Conservation (phyloP, 1,140 invertebrate genomes). For the Magallana angulata region DNA sequence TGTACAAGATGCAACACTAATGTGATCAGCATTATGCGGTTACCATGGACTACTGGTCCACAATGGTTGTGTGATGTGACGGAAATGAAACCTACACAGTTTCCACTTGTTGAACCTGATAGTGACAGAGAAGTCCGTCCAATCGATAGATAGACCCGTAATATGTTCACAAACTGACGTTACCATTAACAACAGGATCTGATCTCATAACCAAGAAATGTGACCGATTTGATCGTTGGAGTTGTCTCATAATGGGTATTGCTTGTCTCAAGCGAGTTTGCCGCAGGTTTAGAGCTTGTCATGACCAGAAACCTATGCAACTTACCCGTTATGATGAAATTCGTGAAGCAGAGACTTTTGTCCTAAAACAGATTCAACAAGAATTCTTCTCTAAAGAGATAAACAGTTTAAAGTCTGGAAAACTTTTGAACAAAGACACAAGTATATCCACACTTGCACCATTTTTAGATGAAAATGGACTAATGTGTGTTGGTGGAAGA, state of each 20-base stretch:
- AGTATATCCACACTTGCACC: slow-evolving; percentile 26
- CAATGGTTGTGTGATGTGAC: neutral
- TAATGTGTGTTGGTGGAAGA: slow-evolving; percentile 43
- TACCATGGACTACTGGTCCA: slow-evolving; percentile 9
- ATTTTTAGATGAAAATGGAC: slow-evolving; percentile 21
- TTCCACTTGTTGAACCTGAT: neutral
- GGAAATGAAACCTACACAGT: neutral
- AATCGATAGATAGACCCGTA: neutral
- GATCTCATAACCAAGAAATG: neutral
- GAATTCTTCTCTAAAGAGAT: neutral
- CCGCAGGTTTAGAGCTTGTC: neutral
- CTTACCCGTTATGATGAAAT: neutral
- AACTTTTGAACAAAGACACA: neutral
- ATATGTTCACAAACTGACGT: neutral
- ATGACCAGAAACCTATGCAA: neutral
- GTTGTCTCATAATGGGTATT: too few species aligned
- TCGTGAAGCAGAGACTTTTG: neutral
- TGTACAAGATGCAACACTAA: neutral
- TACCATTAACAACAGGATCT: neutral
- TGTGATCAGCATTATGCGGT: neutral
- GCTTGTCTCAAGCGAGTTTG: neutral
- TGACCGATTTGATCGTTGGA: neutral
- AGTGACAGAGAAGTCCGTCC: neutral
- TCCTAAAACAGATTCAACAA: neutral
- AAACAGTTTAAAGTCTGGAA: neutral